These are phyloP conservation scores for Clarias gariepinus DNA, from an alignment of 2,113 vertebrate species.

Conservation along the genomic window DNA sequence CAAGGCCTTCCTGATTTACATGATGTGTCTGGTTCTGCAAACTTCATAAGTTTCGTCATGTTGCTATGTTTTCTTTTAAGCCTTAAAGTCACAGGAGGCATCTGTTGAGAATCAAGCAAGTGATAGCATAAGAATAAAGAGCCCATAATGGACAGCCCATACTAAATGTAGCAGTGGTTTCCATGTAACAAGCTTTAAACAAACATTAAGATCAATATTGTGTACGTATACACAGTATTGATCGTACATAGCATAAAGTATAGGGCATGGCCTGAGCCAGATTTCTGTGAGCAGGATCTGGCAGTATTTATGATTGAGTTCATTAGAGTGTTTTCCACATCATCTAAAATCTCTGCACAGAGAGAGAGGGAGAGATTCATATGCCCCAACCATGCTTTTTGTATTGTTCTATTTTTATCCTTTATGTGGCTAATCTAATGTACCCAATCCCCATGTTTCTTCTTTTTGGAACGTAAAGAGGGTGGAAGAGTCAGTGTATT, in stretches of 20 bases:
- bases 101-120: too few relatives aligned
- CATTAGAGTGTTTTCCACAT: background rate
- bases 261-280: too few relatives aligned
- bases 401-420: constrained; percentile 63
- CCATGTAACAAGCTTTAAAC: too few relatives aligned
- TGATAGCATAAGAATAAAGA: too few relatives aligned
- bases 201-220: too few relatives aligned
- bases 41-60: background rate
- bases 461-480: constrained; percentile 38
- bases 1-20: background rate
- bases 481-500: constrained; percentile 35
- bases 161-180: too few relatives aligned
- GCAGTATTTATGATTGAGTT: background rate
- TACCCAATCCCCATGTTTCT: constrained; percentile 67
- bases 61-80: constrained; percentile 4
- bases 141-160: too few relatives aligned
- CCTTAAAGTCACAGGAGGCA: too few relatives aligned
- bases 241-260: too few relatives aligned
- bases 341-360: background rate
- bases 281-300: too few relatives aligned
- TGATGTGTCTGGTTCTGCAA: constrained; percentile 2
- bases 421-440: constrained; percentile 59
- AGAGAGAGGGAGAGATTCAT: background rate
- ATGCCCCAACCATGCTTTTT: constrained; percentile 54
- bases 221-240: too few relatives aligned